Evolutionary conservation across 1,140 invertebrate species (phyloP).

Genomic region (Lepidurus packardi): DNA sequence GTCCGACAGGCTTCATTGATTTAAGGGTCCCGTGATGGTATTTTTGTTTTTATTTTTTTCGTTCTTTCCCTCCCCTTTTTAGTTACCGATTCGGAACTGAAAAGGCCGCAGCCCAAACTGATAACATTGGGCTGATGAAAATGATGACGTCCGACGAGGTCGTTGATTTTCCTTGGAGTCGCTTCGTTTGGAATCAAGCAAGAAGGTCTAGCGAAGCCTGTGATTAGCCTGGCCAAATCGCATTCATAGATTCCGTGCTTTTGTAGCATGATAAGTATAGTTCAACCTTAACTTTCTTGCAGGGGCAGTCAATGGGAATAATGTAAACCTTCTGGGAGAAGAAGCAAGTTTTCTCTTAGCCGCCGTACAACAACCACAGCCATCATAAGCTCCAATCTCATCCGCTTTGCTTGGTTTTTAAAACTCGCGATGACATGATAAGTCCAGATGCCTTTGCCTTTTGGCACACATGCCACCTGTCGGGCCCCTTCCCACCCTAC

Average conservation of each 20-base stretch:
- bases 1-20: slow-evolving; percentile 5
- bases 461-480: slow-evolving; percentile 18
- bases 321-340: background rate
- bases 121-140: background rate
- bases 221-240: background rate
- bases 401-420: slow-evolving; percentile 13
- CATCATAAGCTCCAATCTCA: slow-evolving; percentile 18
- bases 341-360: background rate
- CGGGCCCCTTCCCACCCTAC: background rate
- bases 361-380: background rate
- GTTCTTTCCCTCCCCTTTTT: no score
- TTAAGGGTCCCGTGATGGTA: background rate
- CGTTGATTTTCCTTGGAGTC: background rate
- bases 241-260: background rate
- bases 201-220: background rate
- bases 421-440: slow-evolving; percentile 18
- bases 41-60: background rate
- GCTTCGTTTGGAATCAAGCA: background rate
- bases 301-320: background rate
- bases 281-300: background rate
- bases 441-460: slow-evolving; percentile 8
- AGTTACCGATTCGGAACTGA: no score
- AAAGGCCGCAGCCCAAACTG: background rate
- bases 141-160: background rate
- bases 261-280: background rate